phyloP scores from a whole-genome alignment of 1,140 invertebrate genomes.

The Drosophila truncata region DNA sequence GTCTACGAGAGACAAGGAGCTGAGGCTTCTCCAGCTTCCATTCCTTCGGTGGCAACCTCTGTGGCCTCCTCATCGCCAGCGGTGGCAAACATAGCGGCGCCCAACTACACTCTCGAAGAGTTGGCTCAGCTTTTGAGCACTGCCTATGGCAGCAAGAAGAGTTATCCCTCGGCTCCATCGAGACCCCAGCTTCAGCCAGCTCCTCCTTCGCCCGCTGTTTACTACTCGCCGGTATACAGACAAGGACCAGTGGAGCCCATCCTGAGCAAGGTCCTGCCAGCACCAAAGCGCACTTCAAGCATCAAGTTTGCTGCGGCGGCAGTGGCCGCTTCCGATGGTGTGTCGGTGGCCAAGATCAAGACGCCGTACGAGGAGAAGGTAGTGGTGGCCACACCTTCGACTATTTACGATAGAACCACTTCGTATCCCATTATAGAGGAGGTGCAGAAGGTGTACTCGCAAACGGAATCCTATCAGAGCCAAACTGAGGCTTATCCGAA shows the following conservation, averaged over 20 bases:
- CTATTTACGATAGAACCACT: slow-evolving; percentile 64
- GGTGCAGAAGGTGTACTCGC: slow-evolving; percentile 42
- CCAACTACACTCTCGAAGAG: slow-evolving; percentile 73
- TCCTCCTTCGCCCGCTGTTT: slow-evolving; percentile 27
- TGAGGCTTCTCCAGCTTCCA: slow-evolving; percentile 9
- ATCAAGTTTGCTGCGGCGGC: slow-evolving; percentile 43
- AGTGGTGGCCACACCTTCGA: slow-evolving; percentile 53
- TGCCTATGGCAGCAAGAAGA: slow-evolving; percentile 61
- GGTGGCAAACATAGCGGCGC: slow-evolving; percentile 52
- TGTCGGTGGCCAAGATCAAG: slow-evolving; percentile 62
- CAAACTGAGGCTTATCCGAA: slow-evolving; percentile 44
- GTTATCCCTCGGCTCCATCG: slow-evolving; percentile 28
- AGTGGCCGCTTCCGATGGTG: slow-evolving; percentile 17
- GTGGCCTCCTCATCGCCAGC: slow-evolving; percentile 22
- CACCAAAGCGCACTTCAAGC: slow-evolving; percentile 9
- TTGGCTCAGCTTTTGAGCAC: slow-evolving; percentile 66
- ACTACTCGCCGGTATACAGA: slow-evolving; percentile 49
- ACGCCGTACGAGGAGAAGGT: slow-evolving; percentile 66
- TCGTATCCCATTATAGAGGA: slow-evolving; percentile 58
- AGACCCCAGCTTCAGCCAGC: slow-evolving; percentile 28
- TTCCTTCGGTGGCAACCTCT: slow-evolving; percentile 10
- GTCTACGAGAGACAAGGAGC: slow-evolving; percentile 41
- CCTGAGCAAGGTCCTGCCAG: slow-evolving; percentile 30
- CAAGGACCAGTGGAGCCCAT: slow-evolving; percentile 16
- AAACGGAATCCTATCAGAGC: slow-evolving; percentile 59